Conservation (phyloP, 2,797 vertebrate species). For the Iguana delicatissima region DNA sequence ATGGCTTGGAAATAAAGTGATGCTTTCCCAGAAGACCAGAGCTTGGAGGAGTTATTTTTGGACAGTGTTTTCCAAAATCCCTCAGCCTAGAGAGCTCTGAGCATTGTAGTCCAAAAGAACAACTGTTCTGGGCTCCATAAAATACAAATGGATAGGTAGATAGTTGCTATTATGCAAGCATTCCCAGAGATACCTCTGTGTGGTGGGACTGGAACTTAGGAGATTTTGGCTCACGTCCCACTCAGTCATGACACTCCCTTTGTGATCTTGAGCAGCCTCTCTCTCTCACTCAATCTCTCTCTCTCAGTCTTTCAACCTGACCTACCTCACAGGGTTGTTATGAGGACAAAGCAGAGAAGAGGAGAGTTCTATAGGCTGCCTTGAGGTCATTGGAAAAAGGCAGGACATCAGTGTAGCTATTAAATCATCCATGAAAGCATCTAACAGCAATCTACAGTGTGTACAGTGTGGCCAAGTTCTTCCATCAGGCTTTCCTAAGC, state of each 20-base stretch:
- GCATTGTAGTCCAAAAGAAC: background rate
- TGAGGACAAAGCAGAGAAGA: background rate
- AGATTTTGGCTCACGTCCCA: too few relatives aligned
- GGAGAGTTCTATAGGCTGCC: background rate
- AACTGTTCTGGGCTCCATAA: too few relatives aligned
- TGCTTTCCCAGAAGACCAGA: background rate
- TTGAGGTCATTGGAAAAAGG: background rate
- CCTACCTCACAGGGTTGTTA: background rate
- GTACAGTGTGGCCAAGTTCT: background rate
- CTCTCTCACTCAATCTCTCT: too few relatives aligned
- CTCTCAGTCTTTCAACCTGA: background rate
- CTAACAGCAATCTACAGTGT: background rate
- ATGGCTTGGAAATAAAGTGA: background rate
- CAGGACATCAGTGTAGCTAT: background rate
- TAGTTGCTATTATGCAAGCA: background rate
- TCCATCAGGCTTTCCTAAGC: background rate
- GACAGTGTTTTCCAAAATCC: background rate
- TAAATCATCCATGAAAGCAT: background rate
- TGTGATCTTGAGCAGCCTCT: background rate
- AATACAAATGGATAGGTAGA: background rate
- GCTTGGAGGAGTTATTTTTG: background rate
- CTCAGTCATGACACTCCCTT: too few relatives aligned
- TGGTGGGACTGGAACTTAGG: background rate
- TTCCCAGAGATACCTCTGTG: background rate
- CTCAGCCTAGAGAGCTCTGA: background rate